Conservation (phyloP, 2,797 vertebrate genomes). For the Hippocampus kuda region DNA sequence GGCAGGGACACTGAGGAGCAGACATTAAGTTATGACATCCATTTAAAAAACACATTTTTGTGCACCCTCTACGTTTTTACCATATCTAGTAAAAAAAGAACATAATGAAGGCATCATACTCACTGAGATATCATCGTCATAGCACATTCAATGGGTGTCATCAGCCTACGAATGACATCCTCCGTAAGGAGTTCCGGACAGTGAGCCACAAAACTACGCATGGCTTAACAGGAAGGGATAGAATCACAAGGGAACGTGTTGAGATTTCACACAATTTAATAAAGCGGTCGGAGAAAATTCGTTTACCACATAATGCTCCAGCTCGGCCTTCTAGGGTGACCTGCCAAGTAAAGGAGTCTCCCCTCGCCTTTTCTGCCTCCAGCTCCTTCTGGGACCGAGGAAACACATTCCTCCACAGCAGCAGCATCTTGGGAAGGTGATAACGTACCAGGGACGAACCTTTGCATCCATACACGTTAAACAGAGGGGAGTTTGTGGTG, state of each 20-base stretch:
- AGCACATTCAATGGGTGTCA: slow-evolving; percentile 97
- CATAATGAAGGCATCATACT: slow-evolving; percentile 56
- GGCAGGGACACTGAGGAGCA: slow-evolving; percentile 76
- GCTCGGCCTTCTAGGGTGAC: slow-evolving; percentile 95
- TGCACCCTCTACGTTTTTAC: neutral
- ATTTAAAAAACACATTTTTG: neutral
- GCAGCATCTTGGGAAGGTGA: slow-evolving; percentile 95
- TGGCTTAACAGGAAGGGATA: slow-evolving; percentile 64
- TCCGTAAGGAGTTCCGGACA: slow-evolving; percentile 96
- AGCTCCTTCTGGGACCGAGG: slow-evolving; percentile 95
- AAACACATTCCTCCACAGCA: slow-evolving; percentile 95
- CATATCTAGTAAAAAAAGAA: neutral
- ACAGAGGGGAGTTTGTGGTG: neutral
- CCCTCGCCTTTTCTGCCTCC: slow-evolving; percentile 93
- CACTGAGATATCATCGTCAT: slow-evolving; percentile 99
- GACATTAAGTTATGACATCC: neutral
- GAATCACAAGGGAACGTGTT: neutral
- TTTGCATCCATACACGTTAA: slow-evolving; percentile 34
- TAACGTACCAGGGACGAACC: slow-evolving; percentile 93
- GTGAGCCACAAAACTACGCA: slow-evolving; percentile 98
- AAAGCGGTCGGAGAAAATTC: neutral
- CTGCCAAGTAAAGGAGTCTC: slow-evolving; percentile 97
- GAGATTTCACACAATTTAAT: neutral
- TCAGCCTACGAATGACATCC: slow-evolving; percentile 92
- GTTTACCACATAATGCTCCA: slow-evolving; percentile 92